Evolutionary conservation across 2,888 invertebrate genomes (phyloP), one percentile per base, ranked within the genome.

Genomic region (Synergus umbraculus): DNA sequence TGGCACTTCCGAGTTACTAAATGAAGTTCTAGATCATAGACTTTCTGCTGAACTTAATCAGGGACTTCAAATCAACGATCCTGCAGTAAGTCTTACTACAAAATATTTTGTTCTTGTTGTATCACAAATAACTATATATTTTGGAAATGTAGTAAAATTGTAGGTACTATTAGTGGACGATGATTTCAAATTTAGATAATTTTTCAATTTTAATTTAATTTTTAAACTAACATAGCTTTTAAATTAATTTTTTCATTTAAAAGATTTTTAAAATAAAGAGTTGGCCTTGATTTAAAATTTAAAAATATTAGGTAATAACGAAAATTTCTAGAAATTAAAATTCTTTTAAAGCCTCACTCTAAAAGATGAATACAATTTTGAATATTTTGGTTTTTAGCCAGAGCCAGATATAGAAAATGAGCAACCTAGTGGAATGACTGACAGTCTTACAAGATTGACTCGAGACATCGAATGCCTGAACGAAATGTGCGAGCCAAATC

Each of bases 391-490:
- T n/a, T 73, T 58, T 0, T 76, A 49, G 82, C 80, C 63, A 76
- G 76, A 37, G 81, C 82, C 64, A 54, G 77, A 44, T 7, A 63
- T n/a, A 29, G 78, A 66, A 22, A 79, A 77, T 58, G 82, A 83
- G 69, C 37, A 73, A 54, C 78, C 63, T 13, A 81, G 90, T 77
- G 93, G 92, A 84, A 93, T 93, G 93, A 92, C 93, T 3, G 93
- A 94, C 83, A 94, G 93, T 87, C 92, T 94, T 79, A 93, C 93
- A 10, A 90, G 92, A 81, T 86, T 93, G 78, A 92, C 93, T 67
- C 92, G 92, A 77, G 91, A 91, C 76, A 89, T 91, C 81, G 89
- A 89, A 81, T 87, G 87, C 76, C 82, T 88, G 65, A 89, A 88
- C 81, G 85, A 85, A 66, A 82, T 88, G 78, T 88, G 85, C 81